Percentiles rank a stretch among this genome's conserved stretches.
These are phyloP conservation scores for Drosophila orena DNA, from an alignment of 1,140 invertebrate species.

Conservation along the genomic window DNA sequence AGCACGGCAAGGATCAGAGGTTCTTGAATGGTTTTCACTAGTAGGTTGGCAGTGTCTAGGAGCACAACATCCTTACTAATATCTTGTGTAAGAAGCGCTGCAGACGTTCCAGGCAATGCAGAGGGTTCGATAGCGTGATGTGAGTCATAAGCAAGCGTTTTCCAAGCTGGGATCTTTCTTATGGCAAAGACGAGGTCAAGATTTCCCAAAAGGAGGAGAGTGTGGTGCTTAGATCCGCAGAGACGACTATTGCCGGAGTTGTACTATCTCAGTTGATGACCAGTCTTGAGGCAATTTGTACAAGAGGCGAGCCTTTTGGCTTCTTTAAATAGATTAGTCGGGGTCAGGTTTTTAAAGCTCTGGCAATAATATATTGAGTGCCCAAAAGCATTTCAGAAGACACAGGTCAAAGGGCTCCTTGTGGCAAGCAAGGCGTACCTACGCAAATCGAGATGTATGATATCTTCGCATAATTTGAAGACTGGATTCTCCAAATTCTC, in stretches of 20 bases:
- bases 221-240: too few relatives aligned
- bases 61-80: neutral
- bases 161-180: too few relatives aligned
- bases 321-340: neutral
- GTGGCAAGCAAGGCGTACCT: neutral
- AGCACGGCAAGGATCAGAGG: too few relatives aligned
- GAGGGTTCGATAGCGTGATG: too few relatives aligned
- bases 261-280: neutral
- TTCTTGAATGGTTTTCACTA: too few relatives aligned
- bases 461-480: neutral
- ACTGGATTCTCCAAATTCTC: neutral
- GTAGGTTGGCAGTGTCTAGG: neutral
- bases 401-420: neutral
- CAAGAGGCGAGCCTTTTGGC: neutral
- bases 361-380: neutral
- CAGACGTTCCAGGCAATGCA: too few relatives aligned
- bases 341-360: neutral
- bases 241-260: too few relatives aligned
- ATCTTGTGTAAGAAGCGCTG: neutral
- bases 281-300: neutral
- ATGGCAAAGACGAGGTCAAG: too few relatives aligned
- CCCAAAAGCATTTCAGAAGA: neutral
- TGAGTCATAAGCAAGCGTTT: too few relatives aligned
- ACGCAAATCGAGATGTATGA: neutral
- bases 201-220: neutral